These are phyloP conservation scores for Prunella fulvescens DNA, from an alignment of 2,113 vertebrate genomes.

Conservation along the genomic window DNA sequence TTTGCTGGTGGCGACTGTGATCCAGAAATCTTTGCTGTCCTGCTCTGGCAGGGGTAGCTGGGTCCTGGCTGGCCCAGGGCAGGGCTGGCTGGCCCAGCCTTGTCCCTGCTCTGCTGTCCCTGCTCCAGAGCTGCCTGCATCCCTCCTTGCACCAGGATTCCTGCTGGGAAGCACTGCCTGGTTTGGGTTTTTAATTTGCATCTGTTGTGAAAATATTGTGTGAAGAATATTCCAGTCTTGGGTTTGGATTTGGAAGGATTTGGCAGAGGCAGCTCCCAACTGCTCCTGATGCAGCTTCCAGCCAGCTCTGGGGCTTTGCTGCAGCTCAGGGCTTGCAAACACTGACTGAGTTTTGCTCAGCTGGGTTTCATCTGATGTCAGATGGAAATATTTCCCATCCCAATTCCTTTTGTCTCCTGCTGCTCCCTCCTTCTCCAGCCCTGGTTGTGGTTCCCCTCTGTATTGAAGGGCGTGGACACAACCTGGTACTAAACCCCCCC, in stretches of 20 bases:
- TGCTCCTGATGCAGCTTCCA: not conserved
- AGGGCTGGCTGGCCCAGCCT: not conserved
- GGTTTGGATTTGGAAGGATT: not conserved
- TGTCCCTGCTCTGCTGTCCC: not conserved
- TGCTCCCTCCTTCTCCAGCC: not conserved
- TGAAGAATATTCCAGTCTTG: not conserved
- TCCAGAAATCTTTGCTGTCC: not conserved
- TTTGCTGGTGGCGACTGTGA: accelerated
- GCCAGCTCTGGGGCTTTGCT: not conserved
- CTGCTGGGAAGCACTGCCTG: not conserved
- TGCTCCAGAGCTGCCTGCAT: not conserved
- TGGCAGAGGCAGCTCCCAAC: not conserved
- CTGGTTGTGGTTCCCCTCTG: not conserved
- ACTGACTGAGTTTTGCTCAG: accelerated
- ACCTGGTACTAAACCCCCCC: no score
- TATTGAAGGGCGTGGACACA: not conserved
- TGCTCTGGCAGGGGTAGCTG: not conserved
- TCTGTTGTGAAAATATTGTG: not conserved
- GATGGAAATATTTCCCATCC: not conserved
- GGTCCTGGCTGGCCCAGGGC: not conserved
- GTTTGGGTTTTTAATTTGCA: not conserved
- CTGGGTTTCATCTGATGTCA: not conserved
- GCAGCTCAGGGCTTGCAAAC: not conserved
- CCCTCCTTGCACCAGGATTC: accelerated
- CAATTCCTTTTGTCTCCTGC: not conserved